Evolutionary conservation across 92 coral and sea anemone genomes (phyloP).

Genomic region (Zoanthus sansibaricus): DNA sequence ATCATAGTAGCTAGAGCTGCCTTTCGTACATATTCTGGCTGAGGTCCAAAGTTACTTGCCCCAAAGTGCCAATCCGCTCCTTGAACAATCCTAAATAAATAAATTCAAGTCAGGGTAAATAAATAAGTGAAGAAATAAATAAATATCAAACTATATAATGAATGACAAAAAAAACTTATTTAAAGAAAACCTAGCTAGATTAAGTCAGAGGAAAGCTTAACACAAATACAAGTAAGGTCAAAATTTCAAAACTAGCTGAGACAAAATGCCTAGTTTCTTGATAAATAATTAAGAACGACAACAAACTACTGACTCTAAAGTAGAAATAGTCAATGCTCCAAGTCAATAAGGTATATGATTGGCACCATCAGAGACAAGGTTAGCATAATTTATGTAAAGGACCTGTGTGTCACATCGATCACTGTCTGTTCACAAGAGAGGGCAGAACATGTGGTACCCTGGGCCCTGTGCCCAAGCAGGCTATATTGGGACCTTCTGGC

Average conservation of each 20-base stretch:
- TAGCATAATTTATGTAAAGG: background rate
- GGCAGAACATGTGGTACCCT: background rate
- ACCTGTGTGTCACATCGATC: background rate
- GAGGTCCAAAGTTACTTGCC: conserved; percentile 73
- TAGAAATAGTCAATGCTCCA: background rate
- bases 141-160: background rate
- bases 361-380: background rate
- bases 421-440: background rate
- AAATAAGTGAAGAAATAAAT: background rate
- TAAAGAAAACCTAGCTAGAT: too few species aligned
- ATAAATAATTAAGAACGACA: background rate
- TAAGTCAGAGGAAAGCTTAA: too few species aligned
- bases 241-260: background rate
- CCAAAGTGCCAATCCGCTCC: conserved; percentile 99
- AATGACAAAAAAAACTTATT: too few species aligned
- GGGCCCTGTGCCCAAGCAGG: conserved; percentile 1
- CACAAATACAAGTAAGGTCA: background rate
- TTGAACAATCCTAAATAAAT: conserved; percentile 84
- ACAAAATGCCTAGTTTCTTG: background rate
- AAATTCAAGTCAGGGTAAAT: background rate
- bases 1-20: conserved; percentile 97
- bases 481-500: background rate
- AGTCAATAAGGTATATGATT: background rate
- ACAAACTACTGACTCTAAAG: conserved; percentile 11
- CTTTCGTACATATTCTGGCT: conserved; percentile 85